A percentile compares a stretch with the other conserved stretches of the same genome.
Conservation (phyloP, 2,888 invertebrate genomes). For the Andrena minutula region DNA sequence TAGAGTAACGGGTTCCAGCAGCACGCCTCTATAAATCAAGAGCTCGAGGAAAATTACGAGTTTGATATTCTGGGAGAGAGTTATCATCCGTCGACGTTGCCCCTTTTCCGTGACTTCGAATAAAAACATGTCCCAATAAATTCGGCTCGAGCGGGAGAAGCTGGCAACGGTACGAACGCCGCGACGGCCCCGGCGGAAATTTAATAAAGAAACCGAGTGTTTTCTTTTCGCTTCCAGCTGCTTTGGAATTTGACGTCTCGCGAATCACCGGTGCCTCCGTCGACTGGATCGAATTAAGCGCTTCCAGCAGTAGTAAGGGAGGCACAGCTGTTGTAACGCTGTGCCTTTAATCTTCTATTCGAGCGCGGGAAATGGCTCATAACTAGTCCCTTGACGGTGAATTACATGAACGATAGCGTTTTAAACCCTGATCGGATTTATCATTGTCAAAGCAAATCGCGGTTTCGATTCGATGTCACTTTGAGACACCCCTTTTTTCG, state of each 20-base stretch:
- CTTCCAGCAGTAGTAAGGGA: neutral
- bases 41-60: neutral
- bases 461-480: neutral
- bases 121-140: constrained; percentile 30
- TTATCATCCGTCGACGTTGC: constrained; percentile 5
- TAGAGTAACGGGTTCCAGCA: neutral
- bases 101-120: constrained; percentile 11
- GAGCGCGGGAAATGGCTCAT: neutral
- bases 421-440: constrained; percentile 2
- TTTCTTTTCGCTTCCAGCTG: neutral
- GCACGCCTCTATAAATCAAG: neutral
- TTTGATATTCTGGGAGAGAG: constrained; percentile 11
- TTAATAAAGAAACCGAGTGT: constrained; percentile 48
- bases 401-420: constrained; percentile 1
- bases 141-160: constrained; percentile 1
- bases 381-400: neutral
- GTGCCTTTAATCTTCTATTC: neutral
- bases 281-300: constrained; percentile 35
- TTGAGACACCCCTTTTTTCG: no score
- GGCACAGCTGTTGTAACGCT: neutral
- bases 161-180: constrained; percentile 1
- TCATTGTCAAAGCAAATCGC: constrained; percentile 2
- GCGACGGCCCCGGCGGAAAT: constrained; percentile 32
- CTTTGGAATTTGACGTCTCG: constrained; percentile 21
- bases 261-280: neutral